phyloP scores from a whole-genome alignment of 2,888 invertebrate genomes.

The Augochlorella aurata region DNA sequence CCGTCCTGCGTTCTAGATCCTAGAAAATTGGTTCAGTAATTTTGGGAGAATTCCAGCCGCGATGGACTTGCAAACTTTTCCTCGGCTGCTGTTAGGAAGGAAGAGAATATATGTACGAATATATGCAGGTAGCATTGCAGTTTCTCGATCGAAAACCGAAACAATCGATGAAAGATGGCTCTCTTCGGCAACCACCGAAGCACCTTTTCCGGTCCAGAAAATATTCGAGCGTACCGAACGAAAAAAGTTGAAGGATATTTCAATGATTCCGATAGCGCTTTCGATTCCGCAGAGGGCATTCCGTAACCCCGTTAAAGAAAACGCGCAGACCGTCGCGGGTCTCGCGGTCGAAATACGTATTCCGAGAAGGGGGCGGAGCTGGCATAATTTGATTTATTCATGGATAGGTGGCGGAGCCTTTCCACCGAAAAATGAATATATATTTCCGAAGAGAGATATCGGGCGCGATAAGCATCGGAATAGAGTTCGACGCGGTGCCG shows the following conservation, averaged over 20 bases:
- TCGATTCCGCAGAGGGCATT: not conserved
- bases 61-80: no score
- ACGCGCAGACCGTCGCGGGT: not conserved
- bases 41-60: no score
- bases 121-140: no score
- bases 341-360: not conserved
- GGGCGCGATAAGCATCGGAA: conserved; percentile 23
- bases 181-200: no score
- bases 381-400: conserved; percentile 3
- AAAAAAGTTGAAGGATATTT: not conserved
- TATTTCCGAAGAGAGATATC: conserved; percentile 8
- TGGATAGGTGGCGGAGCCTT: not conserved
- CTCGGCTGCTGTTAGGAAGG: no score
- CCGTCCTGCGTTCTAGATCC: no score
- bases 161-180: no score
- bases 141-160: no score
- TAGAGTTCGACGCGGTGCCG: not conserved
- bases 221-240: no score
- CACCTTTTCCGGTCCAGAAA: no score
- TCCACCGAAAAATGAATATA: conserved; percentile 22
- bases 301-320: not conserved
- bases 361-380: not conserved
- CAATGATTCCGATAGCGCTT: not conserved
- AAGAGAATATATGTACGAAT: no score
- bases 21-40: no score